These are phyloP conservation scores for Drosophila virilis DNA, from an alignment of 1,140 invertebrate genomes.

Conservation along the genomic window DNA sequence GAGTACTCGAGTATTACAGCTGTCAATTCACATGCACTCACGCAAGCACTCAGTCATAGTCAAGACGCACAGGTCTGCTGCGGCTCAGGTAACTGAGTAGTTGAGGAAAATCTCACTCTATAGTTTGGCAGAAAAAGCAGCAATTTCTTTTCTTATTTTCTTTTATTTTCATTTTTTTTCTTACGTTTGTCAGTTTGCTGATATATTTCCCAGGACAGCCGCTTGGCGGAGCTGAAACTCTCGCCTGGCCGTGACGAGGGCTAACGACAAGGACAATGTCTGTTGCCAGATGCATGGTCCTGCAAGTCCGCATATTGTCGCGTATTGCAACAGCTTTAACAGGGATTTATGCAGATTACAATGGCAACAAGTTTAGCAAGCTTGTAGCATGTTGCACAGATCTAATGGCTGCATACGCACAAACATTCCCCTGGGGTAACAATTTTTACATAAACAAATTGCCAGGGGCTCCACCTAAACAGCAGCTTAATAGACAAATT, in stretches of 20 bases:
- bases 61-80: not conserved
- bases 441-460: slow-evolving; percentile 19
- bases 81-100: not conserved
- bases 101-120: not conserved
- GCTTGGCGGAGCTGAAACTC: slow-evolving; percentile 5
- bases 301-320: slow-evolving; percentile 34
- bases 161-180: not conserved
- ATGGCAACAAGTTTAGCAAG: slow-evolving; percentile 17
- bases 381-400: slow-evolving; percentile 25
- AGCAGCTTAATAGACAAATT: not conserved
- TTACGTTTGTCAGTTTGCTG: slow-evolving; percentile 6
- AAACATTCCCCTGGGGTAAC: not conserved
- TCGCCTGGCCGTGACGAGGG: slow-evolving; percentile 1
- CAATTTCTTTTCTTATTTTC: slow-evolving; percentile 3
- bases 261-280: slow-evolving; percentile 8
- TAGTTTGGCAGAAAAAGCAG: slow-evolving; percentile 22
- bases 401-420: not conserved
- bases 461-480: not conserved
- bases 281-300: slow-evolving; percentile 19
- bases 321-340: slow-evolving; percentile 39
- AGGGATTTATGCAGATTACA: slow-evolving; percentile 40
- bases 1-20: slow-evolving; percentile 22
- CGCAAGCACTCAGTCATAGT: slow-evolving; percentile 10
- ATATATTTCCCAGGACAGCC: slow-evolving; percentile 13
- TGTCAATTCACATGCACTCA: slow-evolving; percentile 29